Base-by-base conservation (phyloP, 2,888 invertebrate genomes). In the Auanema freiburgensis region DNA sequence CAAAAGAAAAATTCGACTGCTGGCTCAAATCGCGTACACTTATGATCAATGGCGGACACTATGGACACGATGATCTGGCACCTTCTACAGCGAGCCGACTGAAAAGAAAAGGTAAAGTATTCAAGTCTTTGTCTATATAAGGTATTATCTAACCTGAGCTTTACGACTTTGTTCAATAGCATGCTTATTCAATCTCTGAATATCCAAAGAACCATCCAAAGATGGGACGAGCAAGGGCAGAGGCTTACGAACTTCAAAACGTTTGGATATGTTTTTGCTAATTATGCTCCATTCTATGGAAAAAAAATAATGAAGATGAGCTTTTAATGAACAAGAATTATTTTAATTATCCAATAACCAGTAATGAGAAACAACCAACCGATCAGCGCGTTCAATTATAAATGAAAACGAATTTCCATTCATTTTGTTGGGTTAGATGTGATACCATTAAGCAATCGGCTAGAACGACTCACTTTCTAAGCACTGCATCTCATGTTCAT, bases 121-220 rank as follows among this genome's bases (percentile, higher is more conserved):
- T 18, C 46, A 46, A 23, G 46, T 18, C 46, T 46, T 18, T 21
- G 23, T 18, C 8, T 11, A 23, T 11, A 46, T 46, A 11, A 14
- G n/a, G 12, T 43, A 1, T 56, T 14, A 33, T 16, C 33, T 18
- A 52, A 23, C 24, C 24, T 63, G 63, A n/a, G 63, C 57, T 1
- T 18, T 8, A 16, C 46, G 23, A 44, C 52, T 52, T 33, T 63
- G 63, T 53, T 57, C 51, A 11, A 21, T 14, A 18, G 63, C 63
- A 23, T 53, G n/a, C 12, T 41, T 18, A 16, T 63, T 63, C 23
- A 53, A 46, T 43, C 63, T 11, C 4, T 25, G 21, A n/a, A 52
- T 42, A 33, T 63, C 63, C 4, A 42, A 33, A 6, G 63, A 46
- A 25, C 58, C 63, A 23, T 63, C 63, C 25, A 58, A 46, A 12